Base-by-base conservation (phyloP, 2,113 vertebrate genomes). In the Hippocampus barbouri region DNA sequence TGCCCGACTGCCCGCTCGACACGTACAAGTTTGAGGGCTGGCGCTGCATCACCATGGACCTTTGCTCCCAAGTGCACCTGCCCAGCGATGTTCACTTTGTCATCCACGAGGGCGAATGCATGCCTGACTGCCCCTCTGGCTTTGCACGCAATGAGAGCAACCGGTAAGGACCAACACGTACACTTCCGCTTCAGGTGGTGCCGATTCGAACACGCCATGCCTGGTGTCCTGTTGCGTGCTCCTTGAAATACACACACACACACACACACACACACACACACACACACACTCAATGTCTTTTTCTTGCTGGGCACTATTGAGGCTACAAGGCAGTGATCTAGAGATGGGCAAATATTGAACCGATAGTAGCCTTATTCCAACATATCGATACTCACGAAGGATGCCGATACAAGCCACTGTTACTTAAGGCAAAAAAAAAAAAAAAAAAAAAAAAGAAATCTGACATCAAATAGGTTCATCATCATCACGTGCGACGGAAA, bases 1-100 rank as follows among this genome's bases (percentile, higher is more conserved):
- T 98, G 78, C 88, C 91, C 15, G 90, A 90, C 87, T 99, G 97
- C 73, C 97, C 97, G 0, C 86, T 90, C 0, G 94, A 87, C 90
- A 98, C 96, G 8, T 99, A 95, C 92, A 93, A 92, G 82, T 99
- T 98, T 0, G 95, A 98, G 85, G 96, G 96, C 86, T 98, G 97
- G 97, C 96, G 95, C 85, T 98, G 97, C 0, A 96, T 99, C 80
- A 95, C 94, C 57, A 92, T 93, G 25, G 95, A 98, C 53, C 86
- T 94, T 69, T 99, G 97, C 30, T 91, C 95, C 75, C 91, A 90
- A 43, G 93, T 96, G 76, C 94, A 93, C 0, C 90, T 95, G 60
- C 86, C 87, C 18, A 92, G 80, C 0, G 95, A 96, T 6, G 81
- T 84, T 0, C 94, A 94, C 81, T 98, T 97, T 6, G 96, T 98